A percentile compares a stretch with the other conserved stretches of the same genome.
These are phyloP conservation scores for Apotomis turbidana DNA, from an alignment of 2,888 invertebrate genomes.

Conservation along the genomic window DNA sequence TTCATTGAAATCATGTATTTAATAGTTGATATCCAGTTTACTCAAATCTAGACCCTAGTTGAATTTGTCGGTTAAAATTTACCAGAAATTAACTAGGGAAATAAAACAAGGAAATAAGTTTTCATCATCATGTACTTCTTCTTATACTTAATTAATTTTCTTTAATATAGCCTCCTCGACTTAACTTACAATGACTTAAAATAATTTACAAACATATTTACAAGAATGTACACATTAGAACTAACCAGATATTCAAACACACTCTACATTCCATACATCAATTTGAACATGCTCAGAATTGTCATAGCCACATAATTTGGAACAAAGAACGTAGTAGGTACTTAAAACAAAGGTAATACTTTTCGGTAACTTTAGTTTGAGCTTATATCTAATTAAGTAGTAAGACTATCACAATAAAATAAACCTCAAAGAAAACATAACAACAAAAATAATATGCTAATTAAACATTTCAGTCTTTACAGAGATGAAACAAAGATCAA, in stretches of 20 bases:
- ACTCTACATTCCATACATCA: slow-evolving; percentile 44
- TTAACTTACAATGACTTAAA: slow-evolving; percentile 52
- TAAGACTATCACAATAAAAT: slow-evolving; percentile 78
- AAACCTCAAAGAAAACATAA: slow-evolving; percentile 77
- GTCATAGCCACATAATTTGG: slow-evolving; percentile 75
- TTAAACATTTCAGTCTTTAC: slow-evolving; percentile 76
- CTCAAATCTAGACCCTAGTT: background rate
- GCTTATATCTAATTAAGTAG: slow-evolving; percentile 58
- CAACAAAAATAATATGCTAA: slow-evolving; percentile 61
- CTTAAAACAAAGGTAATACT: slow-evolving; percentile 78
- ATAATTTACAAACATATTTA: slow-evolving; percentile 65
- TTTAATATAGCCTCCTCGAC: slow-evolving; percentile 70
- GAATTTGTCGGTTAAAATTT: background rate
- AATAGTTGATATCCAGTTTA: too few species aligned
- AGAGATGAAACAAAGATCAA: slow-evolving; percentile 56
- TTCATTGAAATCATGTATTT: too few species aligned
- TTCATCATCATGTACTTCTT: slow-evolving; percentile 55
- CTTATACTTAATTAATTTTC: slow-evolving; percentile 58
- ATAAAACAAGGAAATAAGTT: slow-evolving; percentile 56
- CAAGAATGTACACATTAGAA: slow-evolving; percentile 58
- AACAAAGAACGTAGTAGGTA: slow-evolving; percentile 51
- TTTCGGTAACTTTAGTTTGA: slow-evolving; percentile 80
- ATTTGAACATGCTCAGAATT: slow-evolving; percentile 59
- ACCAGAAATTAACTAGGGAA: slow-evolving; percentile 40
- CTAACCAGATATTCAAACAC: slow-evolving; percentile 48